Conservation (phyloP, 2,113 vertebrate genomes). For the Pangasianodon gigas region DNA sequence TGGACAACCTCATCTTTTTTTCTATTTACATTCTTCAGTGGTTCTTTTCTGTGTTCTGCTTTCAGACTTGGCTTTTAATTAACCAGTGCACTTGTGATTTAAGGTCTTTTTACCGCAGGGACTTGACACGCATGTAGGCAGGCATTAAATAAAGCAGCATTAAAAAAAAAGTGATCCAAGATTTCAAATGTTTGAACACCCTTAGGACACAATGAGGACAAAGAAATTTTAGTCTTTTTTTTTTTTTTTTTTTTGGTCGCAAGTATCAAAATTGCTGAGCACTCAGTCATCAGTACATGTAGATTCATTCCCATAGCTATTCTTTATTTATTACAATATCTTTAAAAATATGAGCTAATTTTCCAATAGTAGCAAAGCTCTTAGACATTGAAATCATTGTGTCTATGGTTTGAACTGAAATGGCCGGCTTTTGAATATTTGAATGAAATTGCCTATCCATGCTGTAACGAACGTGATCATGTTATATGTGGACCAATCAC, state of each 20-base stretch:
- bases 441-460: not conserved
- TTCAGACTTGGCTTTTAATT: not conserved
- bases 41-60: not conserved
- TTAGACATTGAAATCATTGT: not conserved
- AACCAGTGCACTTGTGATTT: not conserved
- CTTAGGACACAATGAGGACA: not conserved
- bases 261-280: not conserved
- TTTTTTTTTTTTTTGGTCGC: not conserved
- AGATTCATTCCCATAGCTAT: not conserved
- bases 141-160: not conserved
- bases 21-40: not conserved
- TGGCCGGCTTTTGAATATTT: not conserved
- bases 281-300: not conserved
- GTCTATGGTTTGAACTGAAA: not conserved
- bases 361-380: no score
- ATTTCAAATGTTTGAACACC: not conserved
- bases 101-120: not conserved
- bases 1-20: not conserved
- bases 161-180: not conserved
- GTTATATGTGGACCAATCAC: not conserved
- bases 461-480: no score
- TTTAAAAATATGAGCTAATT: no score
- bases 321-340: no score
- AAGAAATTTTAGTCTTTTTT: not conserved
- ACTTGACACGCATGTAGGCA: not conserved